Base-by-base conservation (phyloP, 2,888 invertebrate genomes). In the Andricus quercusramuli region DNA sequence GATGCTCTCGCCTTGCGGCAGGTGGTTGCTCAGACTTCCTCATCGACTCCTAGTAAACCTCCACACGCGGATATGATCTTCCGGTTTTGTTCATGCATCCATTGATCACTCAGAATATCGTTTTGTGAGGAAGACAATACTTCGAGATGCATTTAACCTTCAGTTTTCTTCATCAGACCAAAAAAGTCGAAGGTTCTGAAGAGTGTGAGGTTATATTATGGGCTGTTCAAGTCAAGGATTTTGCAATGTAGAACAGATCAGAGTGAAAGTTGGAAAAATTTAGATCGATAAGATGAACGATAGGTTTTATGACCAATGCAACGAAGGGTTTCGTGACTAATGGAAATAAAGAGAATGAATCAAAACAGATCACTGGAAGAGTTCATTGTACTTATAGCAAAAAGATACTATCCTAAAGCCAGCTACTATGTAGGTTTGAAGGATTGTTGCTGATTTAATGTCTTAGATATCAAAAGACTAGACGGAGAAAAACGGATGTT, bases 1-100 rank as follows among this genome's bases (percentile, higher is more conserved):
- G 85, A 85, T 86, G 86, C 86, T 86, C 85, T 86, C 86, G 86
- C 86, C 85, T 85, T 79, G 83, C 82, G 80, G 83, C 83, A 82
- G 83, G 83, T 82, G 83, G 83, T 82, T 82, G 83, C 77, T 67
- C 47, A 20, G 56, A 56, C 70, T 74, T 74, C 56, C 70, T 74
- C 70, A 51, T 74, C 74, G 51, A n/a, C 51, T 74, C 74, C 56
- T 56, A n/a, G 70, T n/a, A 56, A 74, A 51, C 56, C 70, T 74
- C 32, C 32, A 56, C 29, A 74, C 51, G 56, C 70, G 70, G 70
- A 74, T 56, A 74, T 70, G 3, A 3, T 44, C 51, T 32, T 74
- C n/a, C 51, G 47, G 32, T 20, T 51, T 74, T 51, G 20, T 51
- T 51, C n/a, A 20, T 56, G 17, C 20, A 20, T 15, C 25, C 47